phyloP scores from a whole-genome alignment of 2,888 invertebrate genomes.

The Lochmaea crataegi region DNA sequence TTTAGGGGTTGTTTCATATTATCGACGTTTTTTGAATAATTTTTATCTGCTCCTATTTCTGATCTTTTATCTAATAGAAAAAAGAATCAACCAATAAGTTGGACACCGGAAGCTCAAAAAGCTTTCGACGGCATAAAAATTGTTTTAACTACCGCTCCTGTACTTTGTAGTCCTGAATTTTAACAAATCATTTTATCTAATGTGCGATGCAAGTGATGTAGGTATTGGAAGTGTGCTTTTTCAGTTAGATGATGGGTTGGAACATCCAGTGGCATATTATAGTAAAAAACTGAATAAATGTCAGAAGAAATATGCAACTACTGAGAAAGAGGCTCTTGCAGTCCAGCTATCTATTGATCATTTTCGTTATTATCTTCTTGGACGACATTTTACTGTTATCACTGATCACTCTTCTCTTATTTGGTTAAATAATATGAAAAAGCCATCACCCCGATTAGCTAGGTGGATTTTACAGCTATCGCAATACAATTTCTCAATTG shows the following conservation, averaged over 20 bases:
- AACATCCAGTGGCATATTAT: too few species aligned
- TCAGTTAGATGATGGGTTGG: too few species aligned
- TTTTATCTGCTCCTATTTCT: constrained; percentile 38
- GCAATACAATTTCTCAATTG: constrained; percentile 3
- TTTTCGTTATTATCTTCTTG: constrained; percentile 51
- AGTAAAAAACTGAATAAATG: too few species aligned
- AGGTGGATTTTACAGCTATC: background rate
- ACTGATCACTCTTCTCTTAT: constrained; percentile 47
- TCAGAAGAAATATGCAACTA: too few species aligned
- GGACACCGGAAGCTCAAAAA: constrained; percentile 36
- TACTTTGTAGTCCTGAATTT: constrained; percentile 45
- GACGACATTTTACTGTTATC: constrained; percentile 29
- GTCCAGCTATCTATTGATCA: constrained; percentile 45
- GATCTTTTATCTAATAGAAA: constrained; percentile 37
- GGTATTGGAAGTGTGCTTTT: constrained; percentile 48
- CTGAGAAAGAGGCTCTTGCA: too few species aligned
- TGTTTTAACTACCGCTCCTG: constrained; percentile 42
- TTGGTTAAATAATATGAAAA: constrained; percentile 5
- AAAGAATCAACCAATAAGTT: constrained; percentile 40
- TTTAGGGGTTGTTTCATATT: constrained; percentile 37
- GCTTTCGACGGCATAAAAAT: too few species aligned
- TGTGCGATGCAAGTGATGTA: constrained; percentile 38
- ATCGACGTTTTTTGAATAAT: constrained; percentile 33
- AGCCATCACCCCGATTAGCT: background rate
- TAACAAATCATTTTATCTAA: too few species aligned